These are phyloP conservation scores for Sebastes steindachneri DNA, from an alignment of 2,797 vertebrate species.

Conservation along the genomic window DNA sequence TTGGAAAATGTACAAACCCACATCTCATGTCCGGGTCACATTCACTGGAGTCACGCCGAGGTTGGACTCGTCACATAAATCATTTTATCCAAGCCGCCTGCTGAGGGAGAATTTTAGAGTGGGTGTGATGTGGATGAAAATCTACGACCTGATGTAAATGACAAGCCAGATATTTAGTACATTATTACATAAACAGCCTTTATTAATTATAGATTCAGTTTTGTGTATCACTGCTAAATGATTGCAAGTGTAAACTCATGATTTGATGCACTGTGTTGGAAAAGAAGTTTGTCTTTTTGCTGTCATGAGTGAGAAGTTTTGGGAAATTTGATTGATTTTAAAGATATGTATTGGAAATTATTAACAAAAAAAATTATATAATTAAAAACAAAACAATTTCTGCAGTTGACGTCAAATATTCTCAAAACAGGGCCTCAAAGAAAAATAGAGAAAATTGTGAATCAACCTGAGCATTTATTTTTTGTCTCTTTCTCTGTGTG, in stretches of 20 bases:
- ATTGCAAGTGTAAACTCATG: not conserved
- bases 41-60: not conserved
- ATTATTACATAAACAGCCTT: not conserved
- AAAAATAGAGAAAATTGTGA: not conserved
- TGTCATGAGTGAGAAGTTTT: not conserved
- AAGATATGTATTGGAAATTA: not conserved
- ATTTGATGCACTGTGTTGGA: not conserved
- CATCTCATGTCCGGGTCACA: not conserved
- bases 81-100: not conserved
- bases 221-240: not conserved
- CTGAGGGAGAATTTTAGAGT: not conserved
- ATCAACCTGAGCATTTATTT: not conserved
- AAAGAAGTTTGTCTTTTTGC: not conserved
- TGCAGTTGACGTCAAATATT: not conserved
- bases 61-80: not conserved
- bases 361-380: no score
- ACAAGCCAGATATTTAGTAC: not conserved
- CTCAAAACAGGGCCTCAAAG: not conserved
- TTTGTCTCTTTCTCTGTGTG: not conserved
- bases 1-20: not conserved
- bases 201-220: no score
- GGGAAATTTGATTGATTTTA: no score
- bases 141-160: not conserved
- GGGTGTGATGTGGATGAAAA: not conserved
- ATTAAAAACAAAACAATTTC: not conserved